Percentiles rank a stretch among this genome's conserved stretches.
Evolutionary conservation across 2,113 vertebrate species (phyloP).

Genomic region (Protobothrops mucrosquamatus): DNA sequence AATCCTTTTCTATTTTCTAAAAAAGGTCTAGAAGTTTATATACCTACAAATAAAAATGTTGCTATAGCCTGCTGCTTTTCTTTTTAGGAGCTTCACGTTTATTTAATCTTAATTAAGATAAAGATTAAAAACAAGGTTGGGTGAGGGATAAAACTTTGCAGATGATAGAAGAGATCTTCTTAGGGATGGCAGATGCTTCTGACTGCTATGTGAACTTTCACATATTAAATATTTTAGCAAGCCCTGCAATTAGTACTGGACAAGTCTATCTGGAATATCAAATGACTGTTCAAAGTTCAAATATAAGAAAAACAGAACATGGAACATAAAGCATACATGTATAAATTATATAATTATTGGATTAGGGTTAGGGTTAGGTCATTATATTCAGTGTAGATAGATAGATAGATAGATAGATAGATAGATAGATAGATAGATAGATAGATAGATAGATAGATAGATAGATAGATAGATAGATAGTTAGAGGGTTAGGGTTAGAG

Average conservation of each 20-base stretch:
- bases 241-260: not conserved
- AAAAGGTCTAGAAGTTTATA: not conserved
- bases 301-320: not conserved
- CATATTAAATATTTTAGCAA: not conserved
- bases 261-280: not conserved
- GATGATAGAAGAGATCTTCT: not conserved
- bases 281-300: not conserved
- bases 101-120: not conserved
- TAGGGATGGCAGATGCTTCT: not conserved
- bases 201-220: not conserved
- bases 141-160: not conserved
- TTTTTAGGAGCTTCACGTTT: too few species aligned
- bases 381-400: not conserved
- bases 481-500: not conserved
- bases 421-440: not conserved
- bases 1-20: not conserved
- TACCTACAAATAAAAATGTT: not conserved
- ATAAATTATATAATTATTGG: not conserved
- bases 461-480: not conserved
- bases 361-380: too few species aligned
- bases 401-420: rapidly evolving
- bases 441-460: too few species aligned
- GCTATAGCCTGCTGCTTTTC: too few species aligned
- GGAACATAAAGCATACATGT: not conserved
- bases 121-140: not conserved